Evolutionary conservation across 1,140 invertebrate genomes (phyloP), one percentile per base, ranked within the genome.

Genomic region (Eriocheir sinensis): DNA sequence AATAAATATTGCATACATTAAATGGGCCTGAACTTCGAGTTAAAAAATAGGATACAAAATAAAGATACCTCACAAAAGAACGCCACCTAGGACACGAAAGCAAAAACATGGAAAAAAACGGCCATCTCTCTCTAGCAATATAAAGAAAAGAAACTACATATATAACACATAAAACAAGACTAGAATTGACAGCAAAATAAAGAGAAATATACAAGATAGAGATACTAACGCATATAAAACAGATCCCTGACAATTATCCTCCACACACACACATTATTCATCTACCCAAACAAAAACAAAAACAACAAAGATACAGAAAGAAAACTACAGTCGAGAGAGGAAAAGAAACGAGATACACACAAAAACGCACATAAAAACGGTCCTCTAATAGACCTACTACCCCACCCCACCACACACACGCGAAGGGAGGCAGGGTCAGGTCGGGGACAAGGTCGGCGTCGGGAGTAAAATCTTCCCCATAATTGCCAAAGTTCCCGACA

Each of bases 401-500:
- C n/a, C n/a, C n/a, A n/a, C n/a, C n/a, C n/a, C n/a, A n/a, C n/a
- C n/a, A n/a, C n/a, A 83, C 6, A n/a, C 8, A 30, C 6, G 36
- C 81, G n/a, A 27, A 83, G 81, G 81, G 12, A 27, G 36, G n/a
- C 9, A 21, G 88, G n/a, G 88, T 12, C 6, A 27, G 40, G 88
- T 12, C 17, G 88, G 30, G 48, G 36, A 89, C 88, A 89, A 92
- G 91, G 80, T 92, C 79, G 79, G 41, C 72, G 6, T 2, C 27
- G 34, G 91, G 32, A 48, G 36, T 60, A 94, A 81, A 94, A 80
- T 93, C 53, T 21, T 79, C 93, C 89, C 93, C 89, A 94, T 90
- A 94, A 94, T 90, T 90, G 88, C 86, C 40, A 79, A 90, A 90
- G 44, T 90, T 94, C 48, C 36, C 85, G 89, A 93, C 92, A 93